Conservation (phyloP, 2,888 invertebrate genomes). For the Cantharis lateralis region DNA sequence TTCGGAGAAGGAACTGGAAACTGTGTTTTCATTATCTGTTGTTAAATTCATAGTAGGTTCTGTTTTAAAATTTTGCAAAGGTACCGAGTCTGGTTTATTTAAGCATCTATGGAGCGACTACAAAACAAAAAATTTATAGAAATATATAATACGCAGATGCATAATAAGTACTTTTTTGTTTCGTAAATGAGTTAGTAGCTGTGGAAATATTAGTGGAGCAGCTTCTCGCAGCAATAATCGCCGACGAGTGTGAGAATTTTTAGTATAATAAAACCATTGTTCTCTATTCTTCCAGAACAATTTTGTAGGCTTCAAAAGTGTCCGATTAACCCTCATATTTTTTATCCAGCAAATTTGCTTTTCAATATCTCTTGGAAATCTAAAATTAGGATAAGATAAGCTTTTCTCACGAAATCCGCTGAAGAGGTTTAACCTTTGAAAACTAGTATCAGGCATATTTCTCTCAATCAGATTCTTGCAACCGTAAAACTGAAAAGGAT, state of each 20-base stretch:
- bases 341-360: not conserved
- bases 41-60: not conserved
- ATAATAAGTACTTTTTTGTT: not conserved
- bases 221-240: not conserved
- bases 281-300: not conserved
- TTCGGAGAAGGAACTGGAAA: not conserved
- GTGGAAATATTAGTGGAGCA: not conserved
- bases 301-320: not conserved
- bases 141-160: not conserved
- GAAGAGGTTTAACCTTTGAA: not conserved
- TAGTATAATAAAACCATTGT: not conserved
- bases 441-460: not conserved
- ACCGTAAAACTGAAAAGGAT: not conserved
- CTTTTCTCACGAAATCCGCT: not conserved
- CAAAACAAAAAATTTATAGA: not conserved
- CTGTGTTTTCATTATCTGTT: not conserved
- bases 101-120: not conserved
- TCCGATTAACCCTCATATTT: not conserved
- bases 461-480: not conserved
- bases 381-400: not conserved
- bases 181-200: not conserved
- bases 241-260: not conserved
- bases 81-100: not conserved
- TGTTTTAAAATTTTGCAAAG: not conserved
- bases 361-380: not conserved